Percentiles rank a stretch among this genome's conserved stretches.
These are phyloP conservation scores for Brachyopa scutellaris DNA, from an alignment of 2,888 invertebrate genomes.

Conservation along the genomic window DNA sequence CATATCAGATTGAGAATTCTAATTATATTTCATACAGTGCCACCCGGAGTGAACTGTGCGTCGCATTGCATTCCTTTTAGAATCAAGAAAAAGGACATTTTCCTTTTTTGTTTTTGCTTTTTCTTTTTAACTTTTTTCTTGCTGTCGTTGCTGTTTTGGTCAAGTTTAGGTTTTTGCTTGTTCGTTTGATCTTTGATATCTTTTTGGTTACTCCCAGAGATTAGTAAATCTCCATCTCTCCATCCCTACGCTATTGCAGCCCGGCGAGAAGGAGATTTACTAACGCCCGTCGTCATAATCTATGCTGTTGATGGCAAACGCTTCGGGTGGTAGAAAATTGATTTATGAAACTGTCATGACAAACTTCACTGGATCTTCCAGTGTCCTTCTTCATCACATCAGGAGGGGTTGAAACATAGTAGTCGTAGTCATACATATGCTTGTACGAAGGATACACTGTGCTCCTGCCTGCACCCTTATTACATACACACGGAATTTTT, in stretches of 20 bases:
- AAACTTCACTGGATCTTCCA: constrained; percentile 62
- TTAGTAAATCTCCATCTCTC: constrained; percentile 46
- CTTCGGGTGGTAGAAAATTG: constrained; percentile 68
- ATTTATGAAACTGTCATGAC: constrained; percentile 66
- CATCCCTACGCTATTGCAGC: too few species aligned
- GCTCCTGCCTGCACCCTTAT: background rate
- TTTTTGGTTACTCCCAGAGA: background rate
- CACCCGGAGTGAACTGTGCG: background rate
- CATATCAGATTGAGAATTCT: constrained; percentile 15
- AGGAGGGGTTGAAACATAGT: background rate
- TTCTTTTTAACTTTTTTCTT: background rate
- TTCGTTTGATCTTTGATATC: background rate
- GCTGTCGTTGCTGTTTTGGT: constrained; percentile 1
- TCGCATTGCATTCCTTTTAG: constrained; percentile 4
- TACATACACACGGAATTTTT: constrained; percentile 21
- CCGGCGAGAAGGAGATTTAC: too few species aligned
- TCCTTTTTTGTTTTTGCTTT: background rate
- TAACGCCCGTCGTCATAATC: constrained; percentile 57
- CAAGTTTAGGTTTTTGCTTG: constrained; percentile 18
- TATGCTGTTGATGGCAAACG: constrained; percentile 63
- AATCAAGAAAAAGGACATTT: background rate
- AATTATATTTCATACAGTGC: constrained; percentile 22
- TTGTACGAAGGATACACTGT: constrained; percentile 4
- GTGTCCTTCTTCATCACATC: constrained; percentile 31
- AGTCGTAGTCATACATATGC: background rate